Evolutionary conservation across 1,140 invertebrate species (phyloP).

Genomic region (Musca domestica): DNA sequence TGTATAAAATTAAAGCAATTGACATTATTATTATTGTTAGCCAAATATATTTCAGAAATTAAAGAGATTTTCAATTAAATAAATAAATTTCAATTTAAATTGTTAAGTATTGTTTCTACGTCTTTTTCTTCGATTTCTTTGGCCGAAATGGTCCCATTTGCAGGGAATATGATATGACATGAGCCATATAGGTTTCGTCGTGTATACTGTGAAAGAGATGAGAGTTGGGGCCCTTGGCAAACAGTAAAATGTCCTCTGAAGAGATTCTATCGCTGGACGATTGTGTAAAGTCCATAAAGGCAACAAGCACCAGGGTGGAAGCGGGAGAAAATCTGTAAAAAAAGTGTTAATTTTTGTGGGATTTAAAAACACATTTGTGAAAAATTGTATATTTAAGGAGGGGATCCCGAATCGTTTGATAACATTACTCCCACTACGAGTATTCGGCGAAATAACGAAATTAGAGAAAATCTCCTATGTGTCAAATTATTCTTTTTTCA

Average conservation of each 20-base stretch:
- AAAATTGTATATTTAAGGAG: too few relatives aligned
- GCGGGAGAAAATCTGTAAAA: neutral
- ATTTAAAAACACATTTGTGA: too few relatives aligned
- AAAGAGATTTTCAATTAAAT: conserved; percentile 12
- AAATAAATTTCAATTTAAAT: neutral
- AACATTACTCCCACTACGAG: too few relatives aligned
- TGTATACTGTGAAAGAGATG: conserved; percentile 36
- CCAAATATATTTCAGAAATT: conserved; percentile 1
- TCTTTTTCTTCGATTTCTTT: neutral
- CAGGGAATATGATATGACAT: conserved; percentile 36
- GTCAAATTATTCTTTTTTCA: too few relatives aligned
- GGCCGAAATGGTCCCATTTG: conserved; percentile 23
- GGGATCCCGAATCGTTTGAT: too few relatives aligned
- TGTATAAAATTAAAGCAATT: conserved; percentile 1
- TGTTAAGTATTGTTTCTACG: neutral
- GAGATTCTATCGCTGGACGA: neutral
- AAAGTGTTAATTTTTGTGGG: neutral
- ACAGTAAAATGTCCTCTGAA: neutral
- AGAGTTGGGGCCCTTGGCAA: conserved; percentile 35
- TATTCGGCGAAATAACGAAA: too few relatives aligned
- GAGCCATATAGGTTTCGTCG: conserved; percentile 41
- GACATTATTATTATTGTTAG: conserved; percentile 1
- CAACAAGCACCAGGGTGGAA: conserved; percentile 31
- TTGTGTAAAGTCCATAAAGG: conserved; percentile 24
- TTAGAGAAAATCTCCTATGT: too few relatives aligned